These are phyloP conservation scores for Campylomormyrus tamandua DNA, from an alignment of 2,113 vertebrate species.

Conservation along the genomic window DNA sequence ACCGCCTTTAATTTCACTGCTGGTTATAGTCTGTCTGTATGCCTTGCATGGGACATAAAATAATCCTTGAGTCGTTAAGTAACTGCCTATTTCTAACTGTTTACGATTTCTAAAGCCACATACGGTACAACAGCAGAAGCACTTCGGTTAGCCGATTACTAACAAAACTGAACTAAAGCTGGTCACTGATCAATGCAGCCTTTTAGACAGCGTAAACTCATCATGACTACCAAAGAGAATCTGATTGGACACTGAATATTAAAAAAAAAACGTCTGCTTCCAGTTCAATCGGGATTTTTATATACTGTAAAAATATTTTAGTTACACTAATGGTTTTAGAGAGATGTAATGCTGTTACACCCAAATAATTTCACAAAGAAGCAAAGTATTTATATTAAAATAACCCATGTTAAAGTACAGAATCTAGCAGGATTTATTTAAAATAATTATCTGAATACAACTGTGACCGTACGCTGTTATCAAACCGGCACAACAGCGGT, in stretches of 20 bases:
- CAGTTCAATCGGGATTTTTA: background rate
- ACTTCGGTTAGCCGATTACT: background rate
- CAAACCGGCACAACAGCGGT: background rate
- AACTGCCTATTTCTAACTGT: background rate
- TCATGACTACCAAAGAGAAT: background rate
- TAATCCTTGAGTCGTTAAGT: background rate
- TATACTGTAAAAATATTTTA: background rate
- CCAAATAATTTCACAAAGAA: background rate
- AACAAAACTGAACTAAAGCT: background rate
- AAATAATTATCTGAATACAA: background rate
- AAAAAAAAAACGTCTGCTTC: background rate
- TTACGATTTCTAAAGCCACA: background rate
- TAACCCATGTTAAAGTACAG: background rate
- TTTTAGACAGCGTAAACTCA: background rate
- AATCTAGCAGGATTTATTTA: background rate
- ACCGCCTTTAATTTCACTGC: background rate
- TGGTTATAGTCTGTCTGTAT: background rate
- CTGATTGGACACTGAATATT: background rate
- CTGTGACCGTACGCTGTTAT: background rate
- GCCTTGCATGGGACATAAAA: background rate
- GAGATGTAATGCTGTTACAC: background rate
- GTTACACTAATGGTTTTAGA: background rate
- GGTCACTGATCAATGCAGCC: background rate
- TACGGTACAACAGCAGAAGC: background rate
- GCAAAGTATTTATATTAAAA: background rate